Evolutionary conservation across 2,113 vertebrate species (phyloP).

Genomic region (Oreochromis aureus): DNA sequence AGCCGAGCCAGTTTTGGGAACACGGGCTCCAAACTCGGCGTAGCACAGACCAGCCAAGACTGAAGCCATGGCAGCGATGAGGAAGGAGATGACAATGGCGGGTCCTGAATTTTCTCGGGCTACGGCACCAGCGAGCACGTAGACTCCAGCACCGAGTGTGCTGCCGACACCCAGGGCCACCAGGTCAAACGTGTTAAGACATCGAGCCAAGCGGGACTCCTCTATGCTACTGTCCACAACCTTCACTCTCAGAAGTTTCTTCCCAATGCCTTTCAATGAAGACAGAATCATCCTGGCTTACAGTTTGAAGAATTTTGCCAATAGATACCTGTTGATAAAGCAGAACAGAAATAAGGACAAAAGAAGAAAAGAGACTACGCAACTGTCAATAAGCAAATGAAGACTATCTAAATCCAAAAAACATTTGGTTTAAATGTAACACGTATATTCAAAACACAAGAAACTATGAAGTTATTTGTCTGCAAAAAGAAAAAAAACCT

Average conservation of each 20-base stretch:
- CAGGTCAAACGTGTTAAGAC: conserved; percentile 90
- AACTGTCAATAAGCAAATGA: neutral
- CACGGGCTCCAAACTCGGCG: conserved; percentile 90
- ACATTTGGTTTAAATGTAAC: neutral
- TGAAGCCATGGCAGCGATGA: conserved; percentile 88
- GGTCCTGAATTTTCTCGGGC: conserved; percentile 83
- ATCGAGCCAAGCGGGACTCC: conserved; percentile 81
- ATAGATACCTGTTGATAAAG: neutral
- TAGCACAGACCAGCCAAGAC: conserved; percentile 94
- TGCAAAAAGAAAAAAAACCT: neutral
- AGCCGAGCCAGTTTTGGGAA: conserved; percentile 91
- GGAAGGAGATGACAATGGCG: conserved; percentile 89
- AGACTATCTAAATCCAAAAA: fast-evolving
- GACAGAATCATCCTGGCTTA: conserved; percentile 71
- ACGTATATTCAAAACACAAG: neutral
- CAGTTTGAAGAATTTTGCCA: neutral
- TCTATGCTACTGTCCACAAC: conserved; percentile 81
- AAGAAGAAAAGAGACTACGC: neutral
- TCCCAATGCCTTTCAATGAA: conserved; percentile 69
- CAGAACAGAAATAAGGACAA: neutral
- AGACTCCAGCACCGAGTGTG: conserved; percentile 92
- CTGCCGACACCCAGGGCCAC: conserved; percentile 94
- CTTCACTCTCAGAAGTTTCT: conserved; percentile 87
- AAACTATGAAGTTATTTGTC: neutral
- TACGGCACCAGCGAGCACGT: conserved; percentile 89